Evolutionary conservation across 1,140 invertebrate genomes (phyloP), one percentile per base, ranked within the genome.

Genomic region (Drosophila kurseongensis): DNA sequence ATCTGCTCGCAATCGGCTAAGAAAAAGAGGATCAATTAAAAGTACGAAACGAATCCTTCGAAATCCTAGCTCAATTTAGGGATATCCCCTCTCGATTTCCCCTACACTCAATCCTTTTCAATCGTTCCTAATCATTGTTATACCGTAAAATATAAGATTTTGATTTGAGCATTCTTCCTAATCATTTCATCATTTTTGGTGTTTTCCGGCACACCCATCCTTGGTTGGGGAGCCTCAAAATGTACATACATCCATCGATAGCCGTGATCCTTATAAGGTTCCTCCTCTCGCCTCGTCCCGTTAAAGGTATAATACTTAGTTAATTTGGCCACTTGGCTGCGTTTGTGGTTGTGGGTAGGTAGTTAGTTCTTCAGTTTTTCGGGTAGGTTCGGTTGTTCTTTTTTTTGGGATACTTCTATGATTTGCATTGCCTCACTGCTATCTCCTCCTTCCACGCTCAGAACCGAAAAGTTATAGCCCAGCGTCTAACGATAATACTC

Each of bases 271-370:
- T 29, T 38, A 18, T 48, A 40, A 47, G 42, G 59, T 32, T 65
- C 35, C 60, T 13, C 44, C 23, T 23, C 58, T 6, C 36, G 23
- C 51, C 23, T 59, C 60, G 68, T 55, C 56, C 29, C 41, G 14
- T 40, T 80, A 72, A 77, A 63, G 77, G 76, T 86, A 78, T 77
- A 83, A 78, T 89, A 86, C 84, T 89, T 86, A 86, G 79, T 79
- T 88, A 86, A 86, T 86, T 86, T 86, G 83, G 83, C 83, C 83
- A 86, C 83, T 89, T 40, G 84, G 83, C 84, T 86, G 79, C 73
- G 35, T 89, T 83, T 77, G 47, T 54, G 44, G 40, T 61, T 56
- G 77, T 84, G 82, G 79, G 84, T 86, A 86, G 82, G 82, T 86
- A 86, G 83, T 83, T 86, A 76, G 73, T 67, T 76, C 73, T 77